Percentiles rank a stretch among this genome's conserved stretches.
phyloP scores from a whole-genome alignment of 2,888 invertebrate genomes.

The Allophyes oxyacanthae region DNA sequence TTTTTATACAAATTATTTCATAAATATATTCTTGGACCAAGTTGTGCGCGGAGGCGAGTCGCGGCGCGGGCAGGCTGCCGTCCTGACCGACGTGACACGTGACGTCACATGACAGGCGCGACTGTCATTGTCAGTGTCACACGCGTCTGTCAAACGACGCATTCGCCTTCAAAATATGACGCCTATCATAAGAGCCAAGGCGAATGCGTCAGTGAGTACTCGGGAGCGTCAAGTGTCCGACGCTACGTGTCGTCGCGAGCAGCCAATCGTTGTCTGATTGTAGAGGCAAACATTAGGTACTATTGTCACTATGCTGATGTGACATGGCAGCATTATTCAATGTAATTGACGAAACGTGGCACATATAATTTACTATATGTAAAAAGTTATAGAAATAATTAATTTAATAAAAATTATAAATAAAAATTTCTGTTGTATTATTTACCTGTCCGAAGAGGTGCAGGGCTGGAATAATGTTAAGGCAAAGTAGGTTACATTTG shows the following conservation, averaged over 20 bases:
- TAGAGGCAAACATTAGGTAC: conserved; percentile 86
- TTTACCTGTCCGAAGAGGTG: conserved; percentile 48
- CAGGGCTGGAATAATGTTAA: too few relatives aligned
- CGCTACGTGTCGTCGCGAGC: conserved; percentile 48
- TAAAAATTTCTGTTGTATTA: conserved; percentile 72
- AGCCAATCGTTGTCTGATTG: conserved; percentile 74
- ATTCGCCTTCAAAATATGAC: conserved; percentile 14
- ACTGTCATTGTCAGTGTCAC: conserved; percentile 25
- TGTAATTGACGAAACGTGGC: conserved; percentile 85
- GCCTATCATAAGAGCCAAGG: background rate
- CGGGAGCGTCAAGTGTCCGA: conserved; percentile 42
- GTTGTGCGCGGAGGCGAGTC: conserved; percentile 67
- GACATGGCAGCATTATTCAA: conserved; percentile 84
- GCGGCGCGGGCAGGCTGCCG: conserved; percentile 57
- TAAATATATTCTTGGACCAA: conserved; percentile 83
- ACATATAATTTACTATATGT: conserved; percentile 88
- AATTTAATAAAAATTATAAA: conserved; percentile 89
- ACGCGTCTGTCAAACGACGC: conserved; percentile 1
- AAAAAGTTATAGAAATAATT: conserved; percentile 89
- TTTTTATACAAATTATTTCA: conserved; percentile 88
- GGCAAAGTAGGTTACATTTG: too few relatives aligned
- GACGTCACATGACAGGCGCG: conserved; percentile 18
- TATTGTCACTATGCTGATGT: conserved; percentile 79
- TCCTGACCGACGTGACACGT: conserved; percentile 21
- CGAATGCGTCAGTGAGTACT: background rate